Evolutionary conservation across 2,797 vertebrate species (phyloP), one percentile per base, ranked within the genome.

Genomic region (Telmatherina bonti): DNA sequence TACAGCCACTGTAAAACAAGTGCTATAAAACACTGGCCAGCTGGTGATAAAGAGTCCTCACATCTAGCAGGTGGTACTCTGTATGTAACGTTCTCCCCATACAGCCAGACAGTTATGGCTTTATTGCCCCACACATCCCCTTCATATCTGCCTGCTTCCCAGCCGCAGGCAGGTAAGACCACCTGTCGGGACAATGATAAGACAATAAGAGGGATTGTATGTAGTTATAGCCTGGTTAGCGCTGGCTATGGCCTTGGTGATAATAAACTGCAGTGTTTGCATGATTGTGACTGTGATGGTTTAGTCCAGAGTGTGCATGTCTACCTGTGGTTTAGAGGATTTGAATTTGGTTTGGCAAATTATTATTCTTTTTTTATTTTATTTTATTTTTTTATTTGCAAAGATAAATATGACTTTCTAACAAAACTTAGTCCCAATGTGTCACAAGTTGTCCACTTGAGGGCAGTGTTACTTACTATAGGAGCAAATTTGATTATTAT

Each of bases 101-200:
- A 91, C 84, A 82, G 61, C 76, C 82, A 82, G 85, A 82, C 77
- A 74, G 89, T 94, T 94, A 94, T 93, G 87, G 91, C 88, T 95
- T 94, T 93, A 94, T 95, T 92, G 86, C 91, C 84, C 77, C 29
- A 55, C 88, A 92, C 91, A 93, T 93, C 90, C 86, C 88, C 85
- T 91, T 90, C 82, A 93, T 92, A 94, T 90, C 90, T 88, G 81
- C 70, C 80, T 80, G 72, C 83, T 85, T 83, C 85, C 82, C 85
- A 84, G 86, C 66, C 70, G 45, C 73, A 59, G 85, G 70, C 82
- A 91, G 91, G 89, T 92, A 84, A 86, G 84, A 87, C 91, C 94
- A 95, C 93, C 93, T 95, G 93, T 91, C 88, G 72, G 90, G 92
- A 88, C 83, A 85, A 74, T 68, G 89, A 93, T 91, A 92, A 93